Percentiles rank a stretch among this genome's conserved stretches.
These are phyloP conservation scores for Pachyuromys duprasi DNA, from an alignment of 2,797 vertebrate genomes.

Conservation along the genomic window DNA sequence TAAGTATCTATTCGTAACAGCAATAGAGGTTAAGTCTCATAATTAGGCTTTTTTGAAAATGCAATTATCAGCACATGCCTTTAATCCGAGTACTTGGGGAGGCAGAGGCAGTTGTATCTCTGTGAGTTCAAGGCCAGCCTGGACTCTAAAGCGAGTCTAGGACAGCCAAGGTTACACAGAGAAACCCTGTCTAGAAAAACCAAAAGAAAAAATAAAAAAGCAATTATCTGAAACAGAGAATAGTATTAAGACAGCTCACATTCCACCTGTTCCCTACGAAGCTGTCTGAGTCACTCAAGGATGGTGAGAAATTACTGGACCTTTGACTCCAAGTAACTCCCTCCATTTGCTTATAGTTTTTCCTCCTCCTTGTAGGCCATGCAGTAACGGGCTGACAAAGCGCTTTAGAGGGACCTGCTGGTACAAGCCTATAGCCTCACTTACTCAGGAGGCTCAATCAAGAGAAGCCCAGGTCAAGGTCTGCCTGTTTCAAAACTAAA, in stretches of 20 bases:
- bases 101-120: too few species aligned
- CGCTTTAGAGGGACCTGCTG: neutral
- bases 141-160: too few species aligned
- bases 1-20: neutral
- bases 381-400: neutral
- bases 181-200: too few species aligned
- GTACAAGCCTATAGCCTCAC: neutral
- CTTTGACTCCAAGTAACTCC: neutral
- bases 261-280: neutral
- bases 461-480: neutral
- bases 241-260: neutral
- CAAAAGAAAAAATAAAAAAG: too few species aligned
- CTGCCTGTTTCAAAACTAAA: neutral
- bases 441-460: neutral
- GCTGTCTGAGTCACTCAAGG: neutral
- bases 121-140: too few species aligned
- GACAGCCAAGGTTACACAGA: too few species aligned
- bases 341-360: rapidly evolving
- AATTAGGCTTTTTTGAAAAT: neutral
- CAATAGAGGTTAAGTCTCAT: neutral
- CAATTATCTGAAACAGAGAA: neutral
- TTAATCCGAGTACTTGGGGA: too few species aligned
- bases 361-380: neutral
- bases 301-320: neutral
- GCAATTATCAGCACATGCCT: neutral